Conservation (phyloP, 2,888 invertebrate species). For the Andrena fulva region DNA sequence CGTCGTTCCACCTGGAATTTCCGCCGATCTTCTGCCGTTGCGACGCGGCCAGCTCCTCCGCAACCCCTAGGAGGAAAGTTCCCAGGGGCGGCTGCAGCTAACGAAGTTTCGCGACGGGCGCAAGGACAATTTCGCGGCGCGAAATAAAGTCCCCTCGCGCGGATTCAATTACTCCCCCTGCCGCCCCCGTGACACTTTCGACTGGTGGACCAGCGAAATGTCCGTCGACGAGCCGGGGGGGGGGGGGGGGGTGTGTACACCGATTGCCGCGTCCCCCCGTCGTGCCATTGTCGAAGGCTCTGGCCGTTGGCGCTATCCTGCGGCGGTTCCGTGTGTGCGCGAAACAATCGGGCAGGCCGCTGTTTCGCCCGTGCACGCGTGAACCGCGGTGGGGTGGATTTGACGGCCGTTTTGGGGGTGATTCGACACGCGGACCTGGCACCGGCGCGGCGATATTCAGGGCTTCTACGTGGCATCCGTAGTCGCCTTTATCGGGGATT, state of each 20-base stretch:
- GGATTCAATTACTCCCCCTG: constrained; percentile 50
- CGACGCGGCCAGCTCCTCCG: not conserved
- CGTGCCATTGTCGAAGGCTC: constrained; percentile 45
- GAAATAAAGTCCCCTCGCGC: constrained; percentile 43
- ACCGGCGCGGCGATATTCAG: constrained; percentile 10
- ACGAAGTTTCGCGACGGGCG: constrained; percentile 31
- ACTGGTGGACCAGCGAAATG: constrained; percentile 38
- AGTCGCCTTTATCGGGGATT: not conserved
- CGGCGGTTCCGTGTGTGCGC: constrained; percentile 8
- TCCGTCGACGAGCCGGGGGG: constrained; percentile 30
- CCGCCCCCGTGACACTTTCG: constrained; percentile 35
- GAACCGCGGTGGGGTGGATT: constrained; percentile 21
- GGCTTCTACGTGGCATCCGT: not conserved
- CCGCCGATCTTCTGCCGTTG: not conserved
- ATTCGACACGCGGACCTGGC: constrained; percentile 17
- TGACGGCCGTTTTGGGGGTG: constrained; percentile 12
- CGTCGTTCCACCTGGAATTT: constrained; percentile 24
- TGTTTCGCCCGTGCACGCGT: constrained; percentile 15
- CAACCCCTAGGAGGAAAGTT: not conserved
- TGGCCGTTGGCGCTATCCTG: constrained; percentile 15
- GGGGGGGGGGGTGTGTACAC: constrained; percentile 33
- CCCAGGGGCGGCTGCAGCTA: constrained; percentile 13
- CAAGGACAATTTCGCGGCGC: constrained; percentile 45
- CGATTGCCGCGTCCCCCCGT: constrained; percentile 43
- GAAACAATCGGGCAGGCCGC: constrained; percentile 36